Percentiles rank a stretch among this genome's conserved stretches.
These are phyloP conservation scores for Bedellia somnulentella DNA, from an alignment of 2,888 invertebrate species.

Conservation along the genomic window DNA sequence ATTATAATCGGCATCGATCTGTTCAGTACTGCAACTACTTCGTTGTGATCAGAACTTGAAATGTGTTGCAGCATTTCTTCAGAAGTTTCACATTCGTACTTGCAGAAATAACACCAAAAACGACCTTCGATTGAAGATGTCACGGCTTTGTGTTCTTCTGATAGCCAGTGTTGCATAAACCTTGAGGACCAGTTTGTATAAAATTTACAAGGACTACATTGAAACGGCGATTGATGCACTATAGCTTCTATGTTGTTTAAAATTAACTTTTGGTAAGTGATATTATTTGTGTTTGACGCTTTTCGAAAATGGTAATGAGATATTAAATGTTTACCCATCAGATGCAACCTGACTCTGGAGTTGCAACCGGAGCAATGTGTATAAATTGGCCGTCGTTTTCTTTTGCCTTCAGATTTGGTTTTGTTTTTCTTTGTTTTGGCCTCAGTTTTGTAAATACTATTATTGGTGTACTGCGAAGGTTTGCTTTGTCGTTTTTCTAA, in stretches of 20 bases:
- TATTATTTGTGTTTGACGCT: slow-evolving; percentile 60
- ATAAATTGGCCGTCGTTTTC: slow-evolving; percentile 60
- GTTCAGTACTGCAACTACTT: slow-evolving; percentile 75
- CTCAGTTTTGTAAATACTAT: slow-evolving; percentile 24
- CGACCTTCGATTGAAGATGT: slow-evolving; percentile 56
- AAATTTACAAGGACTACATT: slow-evolving; percentile 82
- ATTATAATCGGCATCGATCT: slow-evolving; percentile 80
- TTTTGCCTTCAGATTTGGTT: slow-evolving; percentile 20
- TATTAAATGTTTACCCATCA: slow-evolving; percentile 83
- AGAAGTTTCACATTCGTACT: slow-evolving; percentile 66
- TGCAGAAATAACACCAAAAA: slow-evolving; percentile 75
- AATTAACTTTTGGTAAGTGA: slow-evolving; percentile 64
- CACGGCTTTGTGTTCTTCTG: slow-evolving; percentile 59
- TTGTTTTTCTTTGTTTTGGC: slow-evolving; percentile 18
- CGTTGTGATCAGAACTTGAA: slow-evolving; percentile 66
- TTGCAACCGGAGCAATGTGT: slow-evolving; percentile 73
- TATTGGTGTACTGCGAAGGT: slow-evolving; percentile 32
- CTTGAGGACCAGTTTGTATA: slow-evolving; percentile 76
- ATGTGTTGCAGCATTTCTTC: slow-evolving; percentile 71
- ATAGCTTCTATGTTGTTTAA: slow-evolving; percentile 77
- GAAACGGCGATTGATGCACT: slow-evolving; percentile 80
- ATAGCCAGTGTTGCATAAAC: slow-evolving; percentile 75
- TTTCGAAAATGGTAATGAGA: slow-evolving; percentile 84
- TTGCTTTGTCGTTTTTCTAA: slow-evolving; percentile 29
- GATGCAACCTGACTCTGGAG: slow-evolving; percentile 65